Evolutionary conservation across 2,113 vertebrate species (phyloP), one percentile per base, ranked within the genome.

Genomic region (Synchiropus splendidus): DNA sequence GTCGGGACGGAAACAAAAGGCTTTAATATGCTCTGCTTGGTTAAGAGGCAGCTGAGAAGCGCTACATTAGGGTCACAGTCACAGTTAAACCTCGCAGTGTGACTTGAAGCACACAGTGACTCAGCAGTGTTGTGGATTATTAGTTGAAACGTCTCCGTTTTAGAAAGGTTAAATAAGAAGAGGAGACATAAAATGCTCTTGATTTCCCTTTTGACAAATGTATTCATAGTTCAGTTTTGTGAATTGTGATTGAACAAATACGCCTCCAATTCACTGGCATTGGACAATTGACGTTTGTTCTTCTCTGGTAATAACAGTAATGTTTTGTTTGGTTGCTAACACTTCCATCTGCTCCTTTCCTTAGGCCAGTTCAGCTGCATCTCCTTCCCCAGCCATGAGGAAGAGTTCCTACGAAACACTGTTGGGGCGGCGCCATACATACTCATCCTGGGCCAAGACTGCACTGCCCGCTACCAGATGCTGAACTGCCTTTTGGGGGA

Each of bases 391-490:
- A 79, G 58, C 30, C 87, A 87, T 0, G 92, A 99, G 50, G 94
- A 97, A 74, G 90, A 95, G 73, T 89, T 87, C 51, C 89, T 99
- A 11, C 87, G 91, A 48, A 77, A 83, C 60, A 88, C 75, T 0
- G 87, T 93, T 48, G 85, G 83, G 31, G 87, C 88, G 61, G 70
- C 79, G 17, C 93, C 93, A 1, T 96, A 88, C 77, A 83, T 98
- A 43, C 59, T 98, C 36, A 78, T 97, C 12, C 86, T 97, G 11
- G 94, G 94, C 45, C 92, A 97, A 87, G 87, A 88, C 67, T 97
- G 92, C 30, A 59, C 74, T 1, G 89, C 89, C 61, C 92, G 92
- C 42, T 87, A 91, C 69, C 88, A 83, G 67, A 81, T 98, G 15
- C 81, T 97, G 16, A 97, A 99, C 79, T 75, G 86, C 30, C 83